Conservation (phyloP, 2,113 vertebrate species). For the Equus quagga region DNA sequence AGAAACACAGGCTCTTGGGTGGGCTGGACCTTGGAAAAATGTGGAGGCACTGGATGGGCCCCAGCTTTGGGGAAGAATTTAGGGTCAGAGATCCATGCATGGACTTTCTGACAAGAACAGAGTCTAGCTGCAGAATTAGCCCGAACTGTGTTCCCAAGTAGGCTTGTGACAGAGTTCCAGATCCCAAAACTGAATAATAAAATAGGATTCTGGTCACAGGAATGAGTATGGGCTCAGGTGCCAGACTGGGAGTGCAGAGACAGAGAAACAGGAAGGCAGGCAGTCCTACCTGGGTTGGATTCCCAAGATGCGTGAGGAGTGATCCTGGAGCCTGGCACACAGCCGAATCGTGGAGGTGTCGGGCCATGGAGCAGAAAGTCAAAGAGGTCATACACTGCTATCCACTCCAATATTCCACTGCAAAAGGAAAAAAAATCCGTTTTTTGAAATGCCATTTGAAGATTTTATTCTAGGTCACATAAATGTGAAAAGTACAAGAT, state of each 20-base stretch:
- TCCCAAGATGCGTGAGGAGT: background rate
- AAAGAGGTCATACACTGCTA: background rate
- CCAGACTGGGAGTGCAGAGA: background rate
- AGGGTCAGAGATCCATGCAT: background rate
- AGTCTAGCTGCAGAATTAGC: background rate
- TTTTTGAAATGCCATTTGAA: conserved; percentile 1
- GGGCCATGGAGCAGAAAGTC: background rate
- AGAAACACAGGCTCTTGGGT: background rate
- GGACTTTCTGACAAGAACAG: background rate
- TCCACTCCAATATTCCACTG: background rate
- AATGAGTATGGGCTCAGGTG: background rate
- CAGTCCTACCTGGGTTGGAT: background rate
- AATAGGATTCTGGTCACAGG: background rate
- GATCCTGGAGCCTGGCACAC: background rate
- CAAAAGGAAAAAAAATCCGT: background rate
- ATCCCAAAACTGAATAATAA: background rate
- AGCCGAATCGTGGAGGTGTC: background rate
- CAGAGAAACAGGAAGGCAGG: background rate
- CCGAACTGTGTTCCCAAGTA: background rate
- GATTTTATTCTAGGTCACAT: background rate
- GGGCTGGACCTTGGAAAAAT: background rate
- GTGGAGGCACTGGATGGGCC: background rate
- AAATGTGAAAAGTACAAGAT: conserved; percentile 3
- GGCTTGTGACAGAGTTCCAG: background rate
- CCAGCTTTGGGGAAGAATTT: background rate